Conservation (phyloP, 2,888 invertebrate genomes). For the Drosophila pseudotakahashii region DNA sequence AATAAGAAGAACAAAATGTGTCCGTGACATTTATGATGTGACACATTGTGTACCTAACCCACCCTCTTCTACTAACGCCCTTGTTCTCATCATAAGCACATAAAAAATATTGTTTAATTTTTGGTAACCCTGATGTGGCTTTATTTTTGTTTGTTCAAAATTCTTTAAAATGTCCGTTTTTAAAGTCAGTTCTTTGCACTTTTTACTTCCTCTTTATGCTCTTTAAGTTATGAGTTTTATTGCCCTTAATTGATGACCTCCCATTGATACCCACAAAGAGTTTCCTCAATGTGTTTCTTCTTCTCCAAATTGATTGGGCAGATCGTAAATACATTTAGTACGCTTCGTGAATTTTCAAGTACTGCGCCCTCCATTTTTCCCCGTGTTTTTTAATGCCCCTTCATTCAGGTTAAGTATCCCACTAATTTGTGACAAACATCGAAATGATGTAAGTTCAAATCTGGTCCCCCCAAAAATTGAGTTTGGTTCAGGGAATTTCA, state of each 20-base stretch:
- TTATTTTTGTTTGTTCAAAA: slow-evolving; percentile 44
- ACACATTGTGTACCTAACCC: slow-evolving; percentile 63
- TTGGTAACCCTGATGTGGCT: slow-evolving; percentile 56
- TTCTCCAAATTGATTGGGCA: slow-evolving; percentile 20
- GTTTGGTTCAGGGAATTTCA: slow-evolving; percentile 6
- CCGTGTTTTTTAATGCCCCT: neutral
- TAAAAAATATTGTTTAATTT: slow-evolving; percentile 1
- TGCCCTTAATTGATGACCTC: slow-evolving; percentile 34
- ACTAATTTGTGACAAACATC: slow-evolving; percentile 36
- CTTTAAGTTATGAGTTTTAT: slow-evolving; percentile 22
- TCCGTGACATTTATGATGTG: slow-evolving; percentile 79
- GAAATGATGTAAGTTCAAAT: slow-evolving; percentile 22
- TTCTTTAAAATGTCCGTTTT: slow-evolving; percentile 24
- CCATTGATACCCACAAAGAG: slow-evolving; percentile 14
- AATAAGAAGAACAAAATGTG: slow-evolving; percentile 62
- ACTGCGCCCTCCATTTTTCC: neutral
- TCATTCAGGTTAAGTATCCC: slow-evolving; percentile 18
- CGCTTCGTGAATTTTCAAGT: slow-evolving; percentile 24
- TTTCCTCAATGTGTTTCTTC: slow-evolving; percentile 27
- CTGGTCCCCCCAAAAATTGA: neutral
- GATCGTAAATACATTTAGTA: slow-evolving; percentile 37
- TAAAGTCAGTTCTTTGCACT: neutral
- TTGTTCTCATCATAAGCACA: slow-evolving; percentile 8
- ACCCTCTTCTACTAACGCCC: slow-evolving; percentile 5
- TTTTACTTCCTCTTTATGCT: neutral